Conservation (phyloP, 2,113 vertebrate species). For the Apistogramma diplotaenia region DNA sequence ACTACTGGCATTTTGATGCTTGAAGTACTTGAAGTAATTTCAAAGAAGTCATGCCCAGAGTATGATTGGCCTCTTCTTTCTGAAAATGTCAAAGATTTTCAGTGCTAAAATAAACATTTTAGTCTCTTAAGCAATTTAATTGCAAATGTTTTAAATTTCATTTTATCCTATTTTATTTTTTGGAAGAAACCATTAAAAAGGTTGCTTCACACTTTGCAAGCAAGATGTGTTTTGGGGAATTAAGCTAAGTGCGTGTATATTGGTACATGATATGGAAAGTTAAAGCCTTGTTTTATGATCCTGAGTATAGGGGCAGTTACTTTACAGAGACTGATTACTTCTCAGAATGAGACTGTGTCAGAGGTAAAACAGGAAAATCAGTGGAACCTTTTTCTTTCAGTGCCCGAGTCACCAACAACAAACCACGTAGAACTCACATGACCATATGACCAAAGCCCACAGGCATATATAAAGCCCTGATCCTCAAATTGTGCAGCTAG, state of each 20-base stretch:
- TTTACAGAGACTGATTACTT: neutral
- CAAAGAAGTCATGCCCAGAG: slow-evolving; percentile 3
- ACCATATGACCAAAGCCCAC: slow-evolving; percentile 33
- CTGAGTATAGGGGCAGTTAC: neutral
- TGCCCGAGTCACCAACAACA: slow-evolving; percentile 51
- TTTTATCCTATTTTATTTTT: neutral
- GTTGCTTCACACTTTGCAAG: neutral
- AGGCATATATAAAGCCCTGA: slow-evolving; percentile 46
- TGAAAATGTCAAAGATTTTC: neutral
- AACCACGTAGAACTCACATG: slow-evolving; percentile 18
- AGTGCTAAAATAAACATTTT: neutral
- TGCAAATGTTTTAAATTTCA: neutral
- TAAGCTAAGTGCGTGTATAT: neutral
- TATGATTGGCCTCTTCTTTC: neutral
- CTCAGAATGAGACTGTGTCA: slow-evolving; percentile 15
- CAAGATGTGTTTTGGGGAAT: neutral
- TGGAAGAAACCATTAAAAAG: neutral
- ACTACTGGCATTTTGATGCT: slow-evolving; percentile 41
- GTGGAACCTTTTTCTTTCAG: slow-evolving; percentile 23
- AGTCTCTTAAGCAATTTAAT: neutral
- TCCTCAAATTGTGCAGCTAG: neutral
- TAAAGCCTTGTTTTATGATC: neutral
- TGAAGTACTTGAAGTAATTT: slow-evolving; percentile 12
- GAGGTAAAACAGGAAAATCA: slow-evolving; percentile 7
- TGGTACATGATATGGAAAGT: neutral